Base-by-base conservation (phyloP, 2,797 vertebrate genomes). In the Spondyliosoma cantharus region DNA sequence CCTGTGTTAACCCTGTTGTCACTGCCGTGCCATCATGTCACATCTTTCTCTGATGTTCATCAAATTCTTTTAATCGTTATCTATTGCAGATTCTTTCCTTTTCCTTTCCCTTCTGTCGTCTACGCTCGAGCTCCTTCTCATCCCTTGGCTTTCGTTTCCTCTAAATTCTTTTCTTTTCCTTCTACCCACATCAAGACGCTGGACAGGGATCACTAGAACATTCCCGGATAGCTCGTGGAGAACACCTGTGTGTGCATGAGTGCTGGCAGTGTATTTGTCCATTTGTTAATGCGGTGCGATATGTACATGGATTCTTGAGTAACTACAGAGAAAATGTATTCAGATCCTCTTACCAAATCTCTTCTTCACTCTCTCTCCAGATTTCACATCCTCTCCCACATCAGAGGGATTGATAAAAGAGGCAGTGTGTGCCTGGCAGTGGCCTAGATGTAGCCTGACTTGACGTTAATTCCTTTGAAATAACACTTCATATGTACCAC, bases 311-410 rank as follows among this genome's bases (percentile, higher is more conserved):
- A 89, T 90, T 90, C 87, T 92, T 85, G 83, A 84, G 89, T 74
- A 89, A 89, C 90, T 83, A 81, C 87, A 85, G 90, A 88, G 80
- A 81, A 92, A 90, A 90, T 88, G 86, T 81, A 91, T 90, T 94
- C 89, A 76, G 91, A 92, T 87, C 86, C 76, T 74, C 83, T 83
- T 59, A 77, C 74, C 80, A 90, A 93, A 93, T 90, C 81, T 78
- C 85, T 89, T 92, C 91, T 80, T 92, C 92, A 93, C 91, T 90
- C 90, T 80, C 86, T 68, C 90, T 92, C 91, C 83, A 94, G 87
- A 94, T 95, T 94, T 95, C 92, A 94, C 92, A 94, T 93, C 94
- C 91, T 91, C 89, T 83, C 78, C 85, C 87, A 91, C 92, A 91
- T 92, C 87, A 91, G 89, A 91, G 85, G 84, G 80, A 76, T 20